These are phyloP conservation scores for Cheilosia vernalis DNA, from an alignment of 2,888 invertebrate species.

Conservation along the genomic window DNA sequence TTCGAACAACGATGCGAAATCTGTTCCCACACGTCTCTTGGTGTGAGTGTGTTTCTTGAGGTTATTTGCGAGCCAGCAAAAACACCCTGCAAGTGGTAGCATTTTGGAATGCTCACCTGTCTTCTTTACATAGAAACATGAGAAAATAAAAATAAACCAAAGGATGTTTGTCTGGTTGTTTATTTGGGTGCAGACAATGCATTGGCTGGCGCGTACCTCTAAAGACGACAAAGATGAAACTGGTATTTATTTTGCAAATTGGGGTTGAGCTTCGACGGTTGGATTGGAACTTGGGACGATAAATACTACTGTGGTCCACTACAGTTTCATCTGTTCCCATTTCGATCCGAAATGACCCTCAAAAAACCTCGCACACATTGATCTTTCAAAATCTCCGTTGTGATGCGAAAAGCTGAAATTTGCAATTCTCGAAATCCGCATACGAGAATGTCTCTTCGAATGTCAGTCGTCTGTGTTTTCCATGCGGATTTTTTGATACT, in stretches of 20 bases:
- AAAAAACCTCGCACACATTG: no score
- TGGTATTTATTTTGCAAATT: slow-evolving; percentile 12
- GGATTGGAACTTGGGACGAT: not conserved
- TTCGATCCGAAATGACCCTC: no score
- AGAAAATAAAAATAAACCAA: slow-evolving; percentile 9
- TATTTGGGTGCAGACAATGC: slow-evolving; percentile 14
- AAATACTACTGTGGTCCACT: not conserved
- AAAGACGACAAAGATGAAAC: not conserved
- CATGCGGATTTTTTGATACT: no score
- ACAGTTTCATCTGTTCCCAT: not conserved
- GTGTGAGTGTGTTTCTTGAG: not conserved
- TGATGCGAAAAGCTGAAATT: no score
- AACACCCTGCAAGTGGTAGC: not conserved
- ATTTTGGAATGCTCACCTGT: slow-evolving; percentile 27
- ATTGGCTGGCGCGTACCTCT: not conserved
- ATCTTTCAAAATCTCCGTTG: no score
- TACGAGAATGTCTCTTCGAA: no score
- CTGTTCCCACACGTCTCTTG: not conserved
- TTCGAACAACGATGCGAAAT: not conserved
- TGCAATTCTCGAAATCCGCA: no score
- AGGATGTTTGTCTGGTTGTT: slow-evolving; percentile 24
- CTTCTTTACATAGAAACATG: not conserved
- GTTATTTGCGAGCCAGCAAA: slow-evolving; percentile 1
- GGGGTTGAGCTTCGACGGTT: not conserved
- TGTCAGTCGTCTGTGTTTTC: no score